Conservation (phyloP, 1,140 invertebrate species). For the Drosophila quadrilineata region DNA sequence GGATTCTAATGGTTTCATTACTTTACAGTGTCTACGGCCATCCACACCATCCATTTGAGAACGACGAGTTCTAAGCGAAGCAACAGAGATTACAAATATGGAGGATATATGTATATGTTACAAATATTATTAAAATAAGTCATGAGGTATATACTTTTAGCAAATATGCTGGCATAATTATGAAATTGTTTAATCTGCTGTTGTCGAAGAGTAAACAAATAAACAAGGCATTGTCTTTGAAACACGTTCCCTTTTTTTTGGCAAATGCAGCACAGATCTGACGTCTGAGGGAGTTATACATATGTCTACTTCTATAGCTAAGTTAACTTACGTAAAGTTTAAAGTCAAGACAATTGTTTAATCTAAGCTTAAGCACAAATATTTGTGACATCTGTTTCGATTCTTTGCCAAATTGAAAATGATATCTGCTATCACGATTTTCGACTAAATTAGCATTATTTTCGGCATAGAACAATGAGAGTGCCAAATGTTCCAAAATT, state of each 20-base stretch:
- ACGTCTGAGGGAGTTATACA: constrained; percentile 34
- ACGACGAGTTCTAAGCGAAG: constrained; percentile 56
- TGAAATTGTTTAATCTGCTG: constrained; percentile 2
- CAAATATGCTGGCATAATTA: constrained; percentile 21
- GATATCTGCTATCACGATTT: constrained; percentile 23
- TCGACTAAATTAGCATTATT: constrained; percentile 24
- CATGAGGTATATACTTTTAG: no score
- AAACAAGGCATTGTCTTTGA: constrained; percentile 20
- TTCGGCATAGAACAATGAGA: constrained; percentile 40
- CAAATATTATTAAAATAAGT: not conserved
- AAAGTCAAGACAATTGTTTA: constrained; percentile 56
- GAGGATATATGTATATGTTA: constrained; percentile 8
- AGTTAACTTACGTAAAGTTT: constrained; percentile 61
- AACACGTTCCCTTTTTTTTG: constrained; percentile 25
- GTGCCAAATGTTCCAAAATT: constrained; percentile 66
- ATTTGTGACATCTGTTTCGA: constrained; percentile 67
- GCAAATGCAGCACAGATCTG: constrained; percentile 39
- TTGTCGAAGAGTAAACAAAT: constrained; percentile 18
- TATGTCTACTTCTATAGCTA: constrained; percentile 1
- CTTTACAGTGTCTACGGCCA: constrained; percentile 50
- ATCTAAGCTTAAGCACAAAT: constrained; percentile 53
- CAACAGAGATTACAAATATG: not conserved
- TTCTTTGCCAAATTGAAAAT: constrained; percentile 22
- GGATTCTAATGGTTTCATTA: not conserved
- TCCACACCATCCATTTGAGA: constrained; percentile 64